Evolutionary conservation across 2,888 invertebrate species (phyloP), one percentile per base, ranked within the genome.

Genomic region (Mythimna ferrago): DNA sequence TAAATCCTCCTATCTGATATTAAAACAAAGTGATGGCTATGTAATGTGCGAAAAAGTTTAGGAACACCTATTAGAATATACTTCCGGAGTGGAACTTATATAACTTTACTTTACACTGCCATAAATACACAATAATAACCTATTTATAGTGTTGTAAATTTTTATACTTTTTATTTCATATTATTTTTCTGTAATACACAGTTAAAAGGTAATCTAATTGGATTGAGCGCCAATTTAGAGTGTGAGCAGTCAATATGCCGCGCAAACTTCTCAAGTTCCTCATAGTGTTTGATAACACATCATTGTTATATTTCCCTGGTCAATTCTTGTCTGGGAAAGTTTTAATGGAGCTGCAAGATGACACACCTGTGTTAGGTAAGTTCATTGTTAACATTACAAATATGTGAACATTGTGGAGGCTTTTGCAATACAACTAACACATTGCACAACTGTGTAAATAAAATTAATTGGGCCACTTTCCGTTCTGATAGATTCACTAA

Each of bases 251-350:
- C 75, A 95, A 90, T 89, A 98, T 98, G 98, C 98, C 98, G 86
- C 97, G 98, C 88, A 99, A 99, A 96, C 96, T 99, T 87, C 97
- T 98, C 83, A 99, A 99, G 96, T 99, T 99, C 95, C 97, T 99
- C 78, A 99, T 99, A 89, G 97, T 99, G 82, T 99, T 99, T 95
- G 99, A 99, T 95, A 99, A 99, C 92, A 98, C 99, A 63, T 99
- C 98, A 88, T 95, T 99, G 82, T 94, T 99, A 76, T 99, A 99
- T 94, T 99, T 99, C 92, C 99, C 99, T 77, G 99, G 99, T 9
- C 99, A 99, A 94, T 99, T 99, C 94, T 96, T 99, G 83, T 98
- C 98, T 70, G 99, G 99, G 57, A 97, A 99, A 91, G 99, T 99
- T 73, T 97, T 99, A 70, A 98, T 99, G 92, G 99, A 99, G 92